phyloP scores from a whole-genome alignment of 1,140 invertebrate species.

The Drosophila hydei region DNA sequence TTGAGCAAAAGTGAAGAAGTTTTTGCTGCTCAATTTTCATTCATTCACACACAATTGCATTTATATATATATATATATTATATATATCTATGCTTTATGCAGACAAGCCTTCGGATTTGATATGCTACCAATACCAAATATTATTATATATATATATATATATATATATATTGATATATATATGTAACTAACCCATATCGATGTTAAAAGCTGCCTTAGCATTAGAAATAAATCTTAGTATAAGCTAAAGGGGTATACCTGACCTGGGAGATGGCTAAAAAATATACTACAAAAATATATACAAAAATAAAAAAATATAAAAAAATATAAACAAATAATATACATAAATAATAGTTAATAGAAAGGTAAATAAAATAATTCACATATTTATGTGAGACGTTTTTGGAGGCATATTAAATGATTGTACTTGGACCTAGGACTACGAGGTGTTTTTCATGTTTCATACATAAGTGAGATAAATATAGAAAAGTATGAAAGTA shows the following conservation, averaged over 20 bases:
- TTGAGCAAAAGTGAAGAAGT: not conserved
- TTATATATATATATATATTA: slow-evolving; percentile 25
- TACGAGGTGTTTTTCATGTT: slow-evolving; percentile 60
- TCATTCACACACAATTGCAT: slow-evolving; percentile 13
- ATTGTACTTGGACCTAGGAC: slow-evolving; percentile 49
- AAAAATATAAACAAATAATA: slow-evolving; percentile 10
- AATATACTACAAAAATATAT: slow-evolving; percentile 14
- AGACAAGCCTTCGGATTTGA: slow-evolving; percentile 31
- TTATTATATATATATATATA: not conserved
- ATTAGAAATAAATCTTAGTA: slow-evolving; percentile 71
- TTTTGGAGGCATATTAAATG: slow-evolving; percentile 72
- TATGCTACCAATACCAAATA: slow-evolving; percentile 33
- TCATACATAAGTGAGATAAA: slow-evolving; percentile 7
- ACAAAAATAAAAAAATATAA: slow-evolving; percentile 7
- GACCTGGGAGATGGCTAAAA: not conserved
- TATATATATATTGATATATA: too few relatives aligned
- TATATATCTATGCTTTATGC: slow-evolving; percentile 14
- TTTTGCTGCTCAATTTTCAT: slow-evolving; percentile 2
- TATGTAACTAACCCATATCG: slow-evolving; percentile 74
- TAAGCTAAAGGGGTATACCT: slow-evolving; percentile 30
- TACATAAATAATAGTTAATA: slow-evolving; percentile 8
- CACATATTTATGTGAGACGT: slow-evolving; percentile 35
- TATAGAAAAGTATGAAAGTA: slow-evolving; percentile 24
- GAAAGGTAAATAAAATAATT: too few relatives aligned
- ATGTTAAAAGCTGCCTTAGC: slow-evolving; percentile 83